A percentile compares a stretch with the other conserved stretches of the same genome.
phyloP scores from a whole-genome alignment of 2,797 vertebrate genomes.

The Gadopsis bispinosus region DNA sequence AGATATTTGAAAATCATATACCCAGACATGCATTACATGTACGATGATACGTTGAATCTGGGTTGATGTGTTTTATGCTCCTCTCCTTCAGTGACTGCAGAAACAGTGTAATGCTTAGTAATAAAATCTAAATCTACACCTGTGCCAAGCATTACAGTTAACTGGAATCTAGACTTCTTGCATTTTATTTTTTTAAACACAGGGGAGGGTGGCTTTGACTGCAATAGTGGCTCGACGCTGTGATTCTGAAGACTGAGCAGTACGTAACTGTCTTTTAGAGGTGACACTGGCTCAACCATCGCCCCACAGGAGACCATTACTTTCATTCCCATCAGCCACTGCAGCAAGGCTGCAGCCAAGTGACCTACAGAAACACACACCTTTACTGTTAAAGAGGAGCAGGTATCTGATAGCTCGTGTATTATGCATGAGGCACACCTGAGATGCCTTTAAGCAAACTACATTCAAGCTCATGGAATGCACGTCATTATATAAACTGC shows the following conservation, averaged over 20 bases:
- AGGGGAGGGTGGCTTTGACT: neutral
- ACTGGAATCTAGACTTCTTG: neutral
- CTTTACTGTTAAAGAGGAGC: constrained; percentile 27
- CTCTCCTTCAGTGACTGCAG: neutral
- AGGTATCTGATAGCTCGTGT: constrained; percentile 45
- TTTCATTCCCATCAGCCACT: constrained; percentile 39
- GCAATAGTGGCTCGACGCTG: constrained; percentile 24
- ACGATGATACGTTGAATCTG: neutral
- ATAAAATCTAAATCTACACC: neutral
- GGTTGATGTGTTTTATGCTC: neutral
- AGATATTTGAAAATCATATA: neutral
- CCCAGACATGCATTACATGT: neutral
- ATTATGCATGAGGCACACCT: constrained; percentile 40
- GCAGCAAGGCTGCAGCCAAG: constrained; percentile 37
- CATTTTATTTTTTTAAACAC: neutral
- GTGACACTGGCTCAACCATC: constrained; percentile 48
- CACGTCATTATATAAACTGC: neutral
- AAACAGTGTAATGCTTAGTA: neutral
- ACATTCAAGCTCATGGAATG: neutral
- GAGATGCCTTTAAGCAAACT: constrained; percentile 14
- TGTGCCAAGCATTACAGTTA: neutral
- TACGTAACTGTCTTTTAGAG: constrained; percentile 42
- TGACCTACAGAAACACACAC: constrained; percentile 45
- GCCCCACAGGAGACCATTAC: constrained; percentile 33
- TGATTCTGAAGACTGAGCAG: constrained; percentile 25